Conservation (phyloP, 2,113 vertebrate species). For the Brachypteracias leptosomus region DNA sequence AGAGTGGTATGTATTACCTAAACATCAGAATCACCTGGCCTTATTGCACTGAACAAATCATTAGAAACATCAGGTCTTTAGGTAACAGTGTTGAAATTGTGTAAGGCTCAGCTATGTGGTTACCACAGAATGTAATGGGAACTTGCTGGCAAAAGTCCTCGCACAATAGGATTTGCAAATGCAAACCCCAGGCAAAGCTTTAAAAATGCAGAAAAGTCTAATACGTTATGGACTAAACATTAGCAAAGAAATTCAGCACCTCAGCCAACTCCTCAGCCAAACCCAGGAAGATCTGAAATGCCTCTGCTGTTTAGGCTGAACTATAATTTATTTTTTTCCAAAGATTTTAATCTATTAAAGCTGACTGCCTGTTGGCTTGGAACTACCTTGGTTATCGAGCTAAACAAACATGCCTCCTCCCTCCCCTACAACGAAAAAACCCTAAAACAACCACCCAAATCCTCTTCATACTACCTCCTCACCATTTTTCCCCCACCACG, state of each 20-base stretch:
- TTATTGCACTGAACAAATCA: not conserved
- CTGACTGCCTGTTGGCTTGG: not conserved
- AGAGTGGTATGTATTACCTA: not conserved
- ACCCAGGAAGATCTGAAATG: not conserved
- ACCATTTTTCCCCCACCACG: fast-evolving
- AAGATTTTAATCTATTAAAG: not conserved
- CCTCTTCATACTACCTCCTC: not conserved
- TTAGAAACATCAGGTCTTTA: not conserved
- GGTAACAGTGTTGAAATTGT: not conserved
- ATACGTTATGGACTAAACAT: not conserved
- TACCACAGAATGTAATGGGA: not conserved
- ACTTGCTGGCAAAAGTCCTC: not conserved
- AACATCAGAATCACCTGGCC: not conserved
- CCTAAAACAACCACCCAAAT: not conserved
- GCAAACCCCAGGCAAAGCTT: not conserved
- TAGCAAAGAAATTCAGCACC: not conserved
- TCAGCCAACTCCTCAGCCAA: not conserved
- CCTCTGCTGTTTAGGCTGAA: not conserved
- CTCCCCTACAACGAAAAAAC: not conserved
- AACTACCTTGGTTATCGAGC: not conserved
- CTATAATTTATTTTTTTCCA: not conserved
- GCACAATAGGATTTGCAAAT: not conserved
- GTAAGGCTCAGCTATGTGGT: not conserved
- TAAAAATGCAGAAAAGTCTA: not conserved
- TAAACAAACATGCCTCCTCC: not conserved